These are phyloP conservation scores for Eupithecia abbreviata DNA, from an alignment of 2,888 invertebrate genomes.

Conservation along the genomic window DNA sequence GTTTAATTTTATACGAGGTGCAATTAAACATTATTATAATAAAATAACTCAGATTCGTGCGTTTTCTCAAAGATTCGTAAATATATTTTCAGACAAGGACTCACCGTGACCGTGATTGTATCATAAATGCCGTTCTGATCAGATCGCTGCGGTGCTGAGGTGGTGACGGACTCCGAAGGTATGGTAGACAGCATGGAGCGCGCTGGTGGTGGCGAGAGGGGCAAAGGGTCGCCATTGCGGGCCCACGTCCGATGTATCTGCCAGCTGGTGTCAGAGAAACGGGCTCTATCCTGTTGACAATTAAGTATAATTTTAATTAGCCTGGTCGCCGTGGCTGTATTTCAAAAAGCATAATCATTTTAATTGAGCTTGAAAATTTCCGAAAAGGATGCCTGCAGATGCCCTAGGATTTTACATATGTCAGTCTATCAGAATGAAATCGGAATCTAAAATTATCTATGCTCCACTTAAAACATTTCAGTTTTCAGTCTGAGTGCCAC, in stretches of 20 bases:
- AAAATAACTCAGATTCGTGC: not conserved
- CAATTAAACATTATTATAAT: no score
- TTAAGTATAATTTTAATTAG: not conserved
- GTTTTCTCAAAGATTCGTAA: not conserved
- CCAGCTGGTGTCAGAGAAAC: slow-evolving; percentile 90
- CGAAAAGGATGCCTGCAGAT: no score
- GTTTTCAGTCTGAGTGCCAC: not conserved
- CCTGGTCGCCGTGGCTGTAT: no score
- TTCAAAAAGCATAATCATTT: no score
- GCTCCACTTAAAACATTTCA: not conserved
- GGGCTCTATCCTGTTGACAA: slow-evolving; percentile 84
- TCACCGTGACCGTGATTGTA: slow-evolving; percentile 78
- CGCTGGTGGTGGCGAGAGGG: slow-evolving; percentile 69
- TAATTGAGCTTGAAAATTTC: no score
- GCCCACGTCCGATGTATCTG: slow-evolving; percentile 88
- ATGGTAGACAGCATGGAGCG: slow-evolving; percentile 58
- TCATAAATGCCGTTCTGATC: slow-evolving; percentile 79
- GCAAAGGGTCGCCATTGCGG: slow-evolving; percentile 77
- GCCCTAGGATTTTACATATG: not conserved
- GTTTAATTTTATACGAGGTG: no score
- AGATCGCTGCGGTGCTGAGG: slow-evolving; percentile 57
- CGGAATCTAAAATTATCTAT: not conserved
- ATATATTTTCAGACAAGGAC: not conserved
- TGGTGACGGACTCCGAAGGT: slow-evolving; percentile 55
- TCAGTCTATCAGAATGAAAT: not conserved